Percentiles rank a stretch among this genome's conserved stretches.
phyloP scores from a whole-genome alignment of 2,888 invertebrate genomes.

The Acanthacorydalis orientalis region DNA sequence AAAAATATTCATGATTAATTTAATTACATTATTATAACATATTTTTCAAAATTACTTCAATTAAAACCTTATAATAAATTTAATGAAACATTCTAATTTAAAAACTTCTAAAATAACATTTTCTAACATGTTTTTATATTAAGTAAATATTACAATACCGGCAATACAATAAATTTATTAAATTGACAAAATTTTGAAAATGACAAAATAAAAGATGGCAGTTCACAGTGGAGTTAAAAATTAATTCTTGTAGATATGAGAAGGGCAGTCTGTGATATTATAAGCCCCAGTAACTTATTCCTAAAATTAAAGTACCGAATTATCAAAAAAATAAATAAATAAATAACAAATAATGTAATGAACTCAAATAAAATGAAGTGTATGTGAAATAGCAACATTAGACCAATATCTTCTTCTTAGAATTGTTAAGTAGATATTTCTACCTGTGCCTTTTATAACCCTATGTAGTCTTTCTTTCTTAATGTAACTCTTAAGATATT shows the following conservation, averaged over 20 bases:
- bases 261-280: conserved; percentile 5
- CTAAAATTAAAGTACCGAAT: neutral
- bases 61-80: too few species aligned
- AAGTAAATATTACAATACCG: neutral
- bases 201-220: neutral
- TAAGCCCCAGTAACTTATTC: conserved; percentile 4
- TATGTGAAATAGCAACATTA: neutral
- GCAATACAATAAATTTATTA: neutral
- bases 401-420: neutral
- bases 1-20: too few species aligned
- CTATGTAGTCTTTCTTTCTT: neutral
- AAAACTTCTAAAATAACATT: neutral
- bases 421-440: conserved; percentile 2
- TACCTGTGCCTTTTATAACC: conserved; percentile 4
- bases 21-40: too few species aligned
- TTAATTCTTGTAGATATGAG: neutral
- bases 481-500: too few species aligned
- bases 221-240: neutral
- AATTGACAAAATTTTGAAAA: neutral
- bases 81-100: too few species aligned
- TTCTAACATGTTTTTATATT: neutral
- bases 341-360: too few species aligned
- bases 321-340: neutral
- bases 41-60: too few species aligned
- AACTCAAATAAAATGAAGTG: neutral